Base-by-base conservation (phyloP, 1,140 invertebrate genomes). In the Drosophila saltans region DNA sequence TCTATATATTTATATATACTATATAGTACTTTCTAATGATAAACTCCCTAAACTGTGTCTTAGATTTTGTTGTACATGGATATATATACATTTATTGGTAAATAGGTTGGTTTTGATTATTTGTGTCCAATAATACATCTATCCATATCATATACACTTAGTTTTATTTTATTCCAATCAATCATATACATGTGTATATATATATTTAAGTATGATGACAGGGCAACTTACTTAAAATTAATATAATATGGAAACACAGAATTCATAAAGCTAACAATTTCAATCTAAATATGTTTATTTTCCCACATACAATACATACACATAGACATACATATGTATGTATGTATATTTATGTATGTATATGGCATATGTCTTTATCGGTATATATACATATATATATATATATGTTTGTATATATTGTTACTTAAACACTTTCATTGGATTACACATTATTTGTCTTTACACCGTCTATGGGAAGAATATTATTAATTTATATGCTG, bases 381-480 rank as follows among this genome's bases (percentile, higher is more conserved):
- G 33, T 36, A 36, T 63, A 43, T 73, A 40, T 52, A 56, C 43
- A 21, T 75, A 75, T 68, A 58, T 64, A 75, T 64, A 75, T 61
- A 61, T 57, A 74, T 43, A 52, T 5, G 21, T n/a, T 36, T 36
- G 6, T 36, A 36, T 36, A 36, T 36, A 36, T 36, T 26, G 39
- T 36, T 24, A 26, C 36, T 75, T 67, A n/a, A 30, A 48, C 48
- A 52, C 24, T 48, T 68, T 57, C 39, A 41, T 43, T 70, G 28
- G 59, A 43, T 68, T 62, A 63, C 30, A 63, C 41, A 62, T 75
- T 75, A 75, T 63, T 75, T 75, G 73, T 76, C 73, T 75, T 75
- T 66, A 69, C 60, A 76, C 68, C 74, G 28, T 62, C 57, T 69
- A 76, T 69, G 74, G 74, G 74, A 76, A 76, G 74, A 64, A 56